These are phyloP conservation scores for Aphelinus atriplicis DNA, from an alignment of 1,140 invertebrate genomes.

Conservation along the genomic window DNA sequence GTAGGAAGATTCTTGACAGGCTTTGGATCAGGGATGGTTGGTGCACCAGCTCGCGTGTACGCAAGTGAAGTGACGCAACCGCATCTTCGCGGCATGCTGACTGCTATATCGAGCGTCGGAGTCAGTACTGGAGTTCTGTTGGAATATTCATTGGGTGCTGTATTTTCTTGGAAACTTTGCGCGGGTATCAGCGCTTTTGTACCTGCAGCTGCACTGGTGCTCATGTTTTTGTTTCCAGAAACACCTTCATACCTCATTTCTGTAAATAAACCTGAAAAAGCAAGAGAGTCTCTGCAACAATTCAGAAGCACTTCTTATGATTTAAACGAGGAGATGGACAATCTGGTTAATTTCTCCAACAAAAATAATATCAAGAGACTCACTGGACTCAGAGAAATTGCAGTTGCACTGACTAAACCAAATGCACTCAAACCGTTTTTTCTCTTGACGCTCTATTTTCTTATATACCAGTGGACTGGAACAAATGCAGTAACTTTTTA, in stretches of 20 bases:
- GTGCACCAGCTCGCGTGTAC: conserved; percentile 75
- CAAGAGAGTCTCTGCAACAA: conserved; percentile 69
- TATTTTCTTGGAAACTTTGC: conserved; percentile 70
- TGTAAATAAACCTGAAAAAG: conserved; percentile 71
- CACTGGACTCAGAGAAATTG: conserved; percentile 67
- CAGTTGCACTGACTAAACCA: conserved; percentile 69
- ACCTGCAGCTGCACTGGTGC: conserved; percentile 69
- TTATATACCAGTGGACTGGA: conserved; percentile 80
- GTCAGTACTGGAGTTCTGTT: conserved; percentile 72
- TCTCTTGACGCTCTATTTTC: conserved; percentile 74
- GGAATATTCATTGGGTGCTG: conserved; percentile 72
- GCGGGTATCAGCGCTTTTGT: conserved; percentile 70
- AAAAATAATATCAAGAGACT: conserved; percentile 72
- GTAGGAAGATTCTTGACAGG: conserved; percentile 72
- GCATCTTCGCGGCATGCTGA: conserved; percentile 74
- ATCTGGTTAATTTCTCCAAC: conserved; percentile 71
- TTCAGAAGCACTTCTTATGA: conserved; percentile 74
- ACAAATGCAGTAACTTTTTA: conserved; percentile 84
- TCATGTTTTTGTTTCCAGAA: conserved; percentile 75
- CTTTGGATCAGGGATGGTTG: conserved; percentile 76
- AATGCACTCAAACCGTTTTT: conserved; percentile 74
- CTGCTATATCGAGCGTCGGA: conserved; percentile 72
- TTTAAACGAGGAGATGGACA: conserved; percentile 72
- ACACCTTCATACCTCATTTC: conserved; percentile 77
- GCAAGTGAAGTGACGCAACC: conserved; percentile 77